These are phyloP conservation scores for Xylota sylvarum DNA, from an alignment of 2,888 invertebrate species.

Conservation along the genomic window DNA sequence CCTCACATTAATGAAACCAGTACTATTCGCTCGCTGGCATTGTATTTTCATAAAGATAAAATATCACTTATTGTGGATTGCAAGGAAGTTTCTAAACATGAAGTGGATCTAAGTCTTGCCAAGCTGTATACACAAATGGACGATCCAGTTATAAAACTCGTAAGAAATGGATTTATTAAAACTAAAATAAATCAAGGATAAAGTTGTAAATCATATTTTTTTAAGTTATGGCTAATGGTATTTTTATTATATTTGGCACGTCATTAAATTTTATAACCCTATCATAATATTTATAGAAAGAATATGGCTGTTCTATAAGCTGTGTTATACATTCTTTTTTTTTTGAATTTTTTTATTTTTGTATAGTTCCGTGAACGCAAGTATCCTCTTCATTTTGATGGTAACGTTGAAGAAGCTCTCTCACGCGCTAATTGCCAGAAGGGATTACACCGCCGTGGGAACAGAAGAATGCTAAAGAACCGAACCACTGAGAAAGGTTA, in stretches of 20 bases:
- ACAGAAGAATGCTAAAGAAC: constrained; percentile 83
- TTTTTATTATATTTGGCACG: no score
- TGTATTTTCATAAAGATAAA: constrained; percentile 83
- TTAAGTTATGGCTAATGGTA: no score
- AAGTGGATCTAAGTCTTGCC: constrained; percentile 83
- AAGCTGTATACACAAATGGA: constrained; percentile 85
- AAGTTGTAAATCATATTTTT: not conserved
- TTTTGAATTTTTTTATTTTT: constrained; percentile 8
- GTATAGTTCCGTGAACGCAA: constrained; percentile 84
- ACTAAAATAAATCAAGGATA: not conserved
- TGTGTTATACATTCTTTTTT: no score
- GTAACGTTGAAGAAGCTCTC: constrained; percentile 83
- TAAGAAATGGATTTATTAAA: constrained; percentile 77
- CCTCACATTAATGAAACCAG: constrained; percentile 84
- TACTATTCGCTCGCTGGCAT: constrained; percentile 84
- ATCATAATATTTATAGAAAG: not conserved
- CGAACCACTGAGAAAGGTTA: constrained; percentile 84
- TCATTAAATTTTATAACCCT: no score
- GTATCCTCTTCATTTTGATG: constrained; percentile 84
- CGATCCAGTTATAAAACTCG: constrained; percentile 84
- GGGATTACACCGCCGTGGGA: constrained; percentile 82
- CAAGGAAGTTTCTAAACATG: constrained; percentile 83
- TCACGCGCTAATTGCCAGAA: constrained; percentile 85
- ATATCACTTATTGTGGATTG: constrained; percentile 84
- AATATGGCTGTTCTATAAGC: no score